Conservation (phyloP, 2,797 vertebrate genomes). For the Enteromius treurensis region DNA sequence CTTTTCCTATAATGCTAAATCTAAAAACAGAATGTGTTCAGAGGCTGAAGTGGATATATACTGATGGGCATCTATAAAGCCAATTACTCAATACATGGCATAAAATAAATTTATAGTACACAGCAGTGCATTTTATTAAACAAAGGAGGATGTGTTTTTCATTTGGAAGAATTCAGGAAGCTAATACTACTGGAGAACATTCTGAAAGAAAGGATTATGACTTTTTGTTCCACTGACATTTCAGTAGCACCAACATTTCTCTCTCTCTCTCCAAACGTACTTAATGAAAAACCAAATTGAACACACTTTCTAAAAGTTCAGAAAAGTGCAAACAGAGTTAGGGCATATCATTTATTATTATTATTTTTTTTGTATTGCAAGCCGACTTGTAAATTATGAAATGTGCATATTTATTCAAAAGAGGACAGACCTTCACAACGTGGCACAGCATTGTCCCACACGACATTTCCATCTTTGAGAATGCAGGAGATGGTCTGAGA, state of each 20-base stretch:
- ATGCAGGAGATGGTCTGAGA: constrained; percentile 94
- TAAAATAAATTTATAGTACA: constrained; percentile 68
- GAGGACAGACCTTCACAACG: constrained; percentile 89
- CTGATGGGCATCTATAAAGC: constrained; percentile 74
- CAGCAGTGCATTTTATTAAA: constrained; percentile 61
- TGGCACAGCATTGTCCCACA: constrained; percentile 95
- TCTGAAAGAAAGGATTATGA: constrained; percentile 18
- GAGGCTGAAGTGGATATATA: constrained; percentile 58
- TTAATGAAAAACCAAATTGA: constrained; percentile 25
- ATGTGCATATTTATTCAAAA: neutral
- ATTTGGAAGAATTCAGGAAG: constrained; percentile 33
- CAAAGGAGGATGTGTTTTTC: constrained; percentile 57
- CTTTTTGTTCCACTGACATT: constrained; percentile 30
- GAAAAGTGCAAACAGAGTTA: neutral
- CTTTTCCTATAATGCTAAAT: neutral
- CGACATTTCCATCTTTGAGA: constrained; percentile 94
- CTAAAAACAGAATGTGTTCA: neutral
- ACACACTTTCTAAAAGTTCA: constrained; percentile 5
- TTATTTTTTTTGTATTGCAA: neutral
- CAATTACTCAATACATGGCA: constrained; percentile 66
- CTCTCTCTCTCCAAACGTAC: constrained; percentile 1
- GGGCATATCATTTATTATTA: neutral
- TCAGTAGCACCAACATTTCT: neutral
- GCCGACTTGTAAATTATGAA: neutral
- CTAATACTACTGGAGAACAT: constrained; percentile 26